Conservation (phyloP, 2,888 invertebrate species). For the Crossocerus cetratus region DNA sequence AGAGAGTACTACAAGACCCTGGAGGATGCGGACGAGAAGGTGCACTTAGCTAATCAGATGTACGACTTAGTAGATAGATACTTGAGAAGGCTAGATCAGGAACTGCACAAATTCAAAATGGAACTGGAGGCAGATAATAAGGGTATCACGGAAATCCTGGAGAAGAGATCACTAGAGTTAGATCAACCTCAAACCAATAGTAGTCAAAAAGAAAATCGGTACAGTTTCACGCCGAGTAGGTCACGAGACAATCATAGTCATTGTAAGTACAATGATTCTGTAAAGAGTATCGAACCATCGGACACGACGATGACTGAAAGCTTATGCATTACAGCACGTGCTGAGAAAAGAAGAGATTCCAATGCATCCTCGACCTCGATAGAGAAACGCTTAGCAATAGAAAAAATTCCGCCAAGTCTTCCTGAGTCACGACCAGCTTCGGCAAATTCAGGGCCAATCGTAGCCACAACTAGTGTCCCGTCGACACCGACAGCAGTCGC, state of each 20-base stretch:
- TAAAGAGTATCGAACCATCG: not conserved
- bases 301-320: not conserved
- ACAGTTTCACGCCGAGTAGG: slow-evolving; percentile 76
- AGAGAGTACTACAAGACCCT: slow-evolving; percentile 94
- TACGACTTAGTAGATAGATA: slow-evolving; percentile 97
- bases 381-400: slow-evolving; percentile 78
- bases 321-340: slow-evolving; percentile 77
- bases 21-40: slow-evolving; percentile 98
- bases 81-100: slow-evolving; percentile 90
- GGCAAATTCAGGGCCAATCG: slow-evolving; percentile 72
- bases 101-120: slow-evolving; percentile 98
- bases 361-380: slow-evolving; percentile 78
- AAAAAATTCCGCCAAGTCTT: slow-evolving; percentile 71
- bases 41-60: slow-evolving; percentile 94
- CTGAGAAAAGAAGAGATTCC: slow-evolving; percentile 88
- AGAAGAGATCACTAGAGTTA: slow-evolving; percentile 94
- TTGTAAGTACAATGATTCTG: slow-evolving; percentile 61
- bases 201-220: slow-evolving; percentile 92
- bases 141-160: slow-evolving; percentile 96
- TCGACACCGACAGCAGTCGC: slow-evolving; percentile 69
- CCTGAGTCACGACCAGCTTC: slow-evolving; percentile 74
- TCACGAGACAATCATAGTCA: slow-evolving; percentile 75
- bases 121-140: slow-evolving; percentile 99
- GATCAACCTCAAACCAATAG: slow-evolving; percentile 84
- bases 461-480: slow-evolving; percentile 67